These are phyloP conservation scores for Leiothrix lutea DNA, from an alignment of 2,113 vertebrate species.

Conservation along the genomic window DNA sequence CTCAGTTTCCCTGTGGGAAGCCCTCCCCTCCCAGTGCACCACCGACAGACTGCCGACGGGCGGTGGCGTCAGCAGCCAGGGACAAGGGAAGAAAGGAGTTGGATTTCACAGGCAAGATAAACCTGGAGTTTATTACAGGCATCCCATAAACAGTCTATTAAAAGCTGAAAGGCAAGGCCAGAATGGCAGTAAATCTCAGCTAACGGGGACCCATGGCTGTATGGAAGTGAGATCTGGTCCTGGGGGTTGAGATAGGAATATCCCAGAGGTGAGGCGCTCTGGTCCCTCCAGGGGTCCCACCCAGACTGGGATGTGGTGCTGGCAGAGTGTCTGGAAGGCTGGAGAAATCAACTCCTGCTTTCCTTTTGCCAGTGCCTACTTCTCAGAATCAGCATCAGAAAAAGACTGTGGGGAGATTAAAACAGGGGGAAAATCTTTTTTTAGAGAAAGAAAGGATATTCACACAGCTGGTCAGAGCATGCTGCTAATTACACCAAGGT, in stretches of 20 bases:
- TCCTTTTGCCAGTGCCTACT: neutral
- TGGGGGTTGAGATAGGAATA: neutral
- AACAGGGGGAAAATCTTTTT: neutral
- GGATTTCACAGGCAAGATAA: slow-evolving; percentile 60
- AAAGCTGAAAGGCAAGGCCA: slow-evolving; percentile 27
- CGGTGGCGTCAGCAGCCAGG: rapidly evolving
- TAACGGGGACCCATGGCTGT: neutral
- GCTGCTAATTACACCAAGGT: neutral
- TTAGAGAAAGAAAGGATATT: neutral
- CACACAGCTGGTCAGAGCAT: neutral
- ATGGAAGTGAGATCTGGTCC: neutral
- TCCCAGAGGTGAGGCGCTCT: neutral
- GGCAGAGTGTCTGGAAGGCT: neutral
- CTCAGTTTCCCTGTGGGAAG: neutral
- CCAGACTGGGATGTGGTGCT: neutral
- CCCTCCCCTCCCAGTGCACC: rapidly evolving
- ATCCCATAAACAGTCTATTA: slow-evolving; percentile 51
- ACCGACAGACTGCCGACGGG: neutral
- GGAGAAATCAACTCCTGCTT: neutral
- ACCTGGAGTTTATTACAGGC: slow-evolving; percentile 46
- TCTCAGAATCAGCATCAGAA: neutral
- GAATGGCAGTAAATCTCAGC: slow-evolving; percentile 16
- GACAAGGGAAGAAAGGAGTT: neutral
- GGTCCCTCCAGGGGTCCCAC: neutral
- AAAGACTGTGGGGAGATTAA: neutral